Evolutionary conservation across 1,140 invertebrate genomes (phyloP).

Genomic region (Stenopsyche tienmushanensis): DNA sequence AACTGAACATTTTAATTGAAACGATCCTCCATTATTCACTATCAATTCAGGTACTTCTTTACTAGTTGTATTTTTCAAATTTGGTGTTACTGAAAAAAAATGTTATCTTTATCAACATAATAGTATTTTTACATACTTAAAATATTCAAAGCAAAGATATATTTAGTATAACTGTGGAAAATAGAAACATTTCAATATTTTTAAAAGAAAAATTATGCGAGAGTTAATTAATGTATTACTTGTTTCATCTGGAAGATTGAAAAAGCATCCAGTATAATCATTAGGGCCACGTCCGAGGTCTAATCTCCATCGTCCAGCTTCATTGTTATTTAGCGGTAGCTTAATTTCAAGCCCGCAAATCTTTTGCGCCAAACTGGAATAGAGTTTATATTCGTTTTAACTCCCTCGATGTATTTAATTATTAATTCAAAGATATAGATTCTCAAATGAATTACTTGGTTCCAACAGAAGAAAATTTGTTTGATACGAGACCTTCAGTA

Average conservation of each 20-base stretch:
- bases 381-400: not conserved
- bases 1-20: slow-evolving; percentile 26
- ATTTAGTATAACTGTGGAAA: not conserved
- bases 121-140: not conserved
- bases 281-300: slow-evolving; percentile 23
- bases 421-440: slow-evolving; percentile 1
- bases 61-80: no score
- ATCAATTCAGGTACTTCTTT: not conserved
- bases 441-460: slow-evolving; percentile 21
- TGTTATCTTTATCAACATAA: no score
- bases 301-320: slow-evolving; percentile 33
- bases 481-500: slow-evolving; percentile 9
- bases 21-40: slow-evolving; percentile 3
- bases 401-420: not conserved
- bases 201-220: no score
- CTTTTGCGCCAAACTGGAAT: slow-evolving; percentile 17
- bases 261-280: slow-evolving; percentile 37
- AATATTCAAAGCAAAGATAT: not conserved
- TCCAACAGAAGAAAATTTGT: slow-evolving; percentile 29
- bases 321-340: slow-evolving; percentile 24
- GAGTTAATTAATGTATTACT: slow-evolving; percentile 10
- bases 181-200: not conserved
- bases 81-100: no score
- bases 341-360: slow-evolving; percentile 32
- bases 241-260: slow-evolving; percentile 5